A percentile compares a stretch with the other conserved stretches of the same genome.
phyloP scores from a whole-genome alignment of 2,888 invertebrate species.

The Parelbella ahira region DNA sequence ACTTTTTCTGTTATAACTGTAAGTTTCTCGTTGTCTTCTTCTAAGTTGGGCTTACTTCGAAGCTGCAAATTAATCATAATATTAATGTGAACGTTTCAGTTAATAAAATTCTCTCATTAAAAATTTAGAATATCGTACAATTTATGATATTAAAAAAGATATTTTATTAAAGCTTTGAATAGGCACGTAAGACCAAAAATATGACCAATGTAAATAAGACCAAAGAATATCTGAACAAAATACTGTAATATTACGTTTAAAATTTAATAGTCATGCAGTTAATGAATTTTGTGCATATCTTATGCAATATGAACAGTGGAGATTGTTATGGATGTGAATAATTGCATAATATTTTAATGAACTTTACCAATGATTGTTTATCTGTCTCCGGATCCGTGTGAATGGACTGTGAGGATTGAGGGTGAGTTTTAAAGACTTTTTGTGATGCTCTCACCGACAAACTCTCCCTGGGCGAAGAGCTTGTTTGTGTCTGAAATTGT shows the following conservation, averaged over 20 bases:
- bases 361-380: constrained; percentile 67
- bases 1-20: constrained; percentile 35
- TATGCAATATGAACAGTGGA: background rate
- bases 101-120: no score
- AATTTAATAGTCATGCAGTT: constrained; percentile 1
- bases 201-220: no score
- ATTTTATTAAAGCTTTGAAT: no score
- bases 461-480: constrained; percentile 70
- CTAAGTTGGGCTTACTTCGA: constrained; percentile 48
- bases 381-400: constrained; percentile 57
- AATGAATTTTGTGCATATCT: background rate
- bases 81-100: background rate
- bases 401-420: constrained; percentile 60
- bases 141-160: no score
- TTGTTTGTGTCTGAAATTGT: constrained; percentile 69
- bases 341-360: constrained; percentile 15
- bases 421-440: constrained; percentile 67
- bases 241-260: no score
- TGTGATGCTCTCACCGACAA: constrained; percentile 77
- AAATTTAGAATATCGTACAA: no score
- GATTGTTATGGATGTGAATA: background rate
- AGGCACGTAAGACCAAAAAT: no score
- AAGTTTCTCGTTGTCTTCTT: constrained; percentile 36
- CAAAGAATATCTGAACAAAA: no score
- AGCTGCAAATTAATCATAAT: constrained; percentile 46